Percentiles rank a stretch among this genome's conserved stretches.
These are phyloP conservation scores for Trogon melanurus DNA, from an alignment of 2,113 vertebrate species.

Conservation along the genomic window DNA sequence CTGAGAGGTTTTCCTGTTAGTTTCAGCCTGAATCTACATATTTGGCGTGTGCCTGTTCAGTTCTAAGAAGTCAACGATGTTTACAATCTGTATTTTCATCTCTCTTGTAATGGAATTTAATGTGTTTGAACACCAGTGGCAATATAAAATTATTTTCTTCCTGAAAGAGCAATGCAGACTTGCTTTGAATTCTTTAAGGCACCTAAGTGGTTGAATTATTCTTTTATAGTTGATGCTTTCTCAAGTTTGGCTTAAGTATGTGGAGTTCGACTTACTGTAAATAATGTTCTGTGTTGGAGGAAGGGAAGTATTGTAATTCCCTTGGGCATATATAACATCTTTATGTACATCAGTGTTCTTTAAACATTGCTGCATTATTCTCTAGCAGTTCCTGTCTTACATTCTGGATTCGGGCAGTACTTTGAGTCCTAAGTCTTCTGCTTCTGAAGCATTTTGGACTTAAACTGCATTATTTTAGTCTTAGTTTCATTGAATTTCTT, in stretches of 20 bases:
- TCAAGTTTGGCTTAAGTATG: not conserved
- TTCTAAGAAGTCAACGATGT: not conserved
- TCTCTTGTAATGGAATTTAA: not conserved
- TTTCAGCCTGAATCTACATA: not conserved
- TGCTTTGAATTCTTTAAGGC: not conserved
- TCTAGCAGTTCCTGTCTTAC: not conserved
- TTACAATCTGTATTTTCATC: conserved; percentile 8
- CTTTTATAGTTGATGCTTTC: not conserved
- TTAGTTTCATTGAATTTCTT: not conserved
- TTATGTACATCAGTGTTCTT: not conserved
- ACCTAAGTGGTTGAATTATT: not conserved
- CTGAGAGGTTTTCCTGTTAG: not conserved
- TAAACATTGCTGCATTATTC: not conserved
- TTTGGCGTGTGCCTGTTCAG: conserved; percentile 13
- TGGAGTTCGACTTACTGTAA: not conserved
- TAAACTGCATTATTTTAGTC: not conserved
- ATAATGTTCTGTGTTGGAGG: not conserved
- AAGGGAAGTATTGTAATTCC: not conserved
- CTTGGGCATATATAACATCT: not conserved
- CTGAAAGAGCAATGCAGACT: not conserved
- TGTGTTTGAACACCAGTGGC: not conserved
- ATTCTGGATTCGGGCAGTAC: not conserved
- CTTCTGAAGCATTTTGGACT: not conserved
- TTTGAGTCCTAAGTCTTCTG: not conserved
- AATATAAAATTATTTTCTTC: not conserved